Evolutionary conservation across 2,888 invertebrate species (phyloP).

Genomic region (Andrena trimmerana): DNA sequence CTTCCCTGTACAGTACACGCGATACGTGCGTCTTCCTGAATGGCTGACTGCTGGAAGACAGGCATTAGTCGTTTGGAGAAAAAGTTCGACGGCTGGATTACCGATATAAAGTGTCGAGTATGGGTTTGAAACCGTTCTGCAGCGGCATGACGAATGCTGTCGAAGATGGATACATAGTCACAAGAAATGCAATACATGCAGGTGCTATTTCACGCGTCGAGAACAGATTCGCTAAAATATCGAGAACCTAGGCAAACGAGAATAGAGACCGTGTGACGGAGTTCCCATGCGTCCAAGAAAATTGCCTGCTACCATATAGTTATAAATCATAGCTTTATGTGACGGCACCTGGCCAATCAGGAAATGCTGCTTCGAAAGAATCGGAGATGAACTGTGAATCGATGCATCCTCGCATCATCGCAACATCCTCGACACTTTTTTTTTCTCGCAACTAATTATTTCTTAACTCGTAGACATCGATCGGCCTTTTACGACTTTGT

Average conservation of each 20-base stretch:
- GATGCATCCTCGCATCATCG: conserved; percentile 56
- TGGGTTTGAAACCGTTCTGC: no score
- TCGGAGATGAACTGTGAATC: conserved; percentile 74
- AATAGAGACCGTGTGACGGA: background rate
- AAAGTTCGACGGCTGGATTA: background rate
- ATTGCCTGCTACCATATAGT: conserved; percentile 68
- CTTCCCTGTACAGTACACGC: conserved; percentile 5
- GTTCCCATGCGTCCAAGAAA: conserved; percentile 64
- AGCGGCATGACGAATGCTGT: no score
- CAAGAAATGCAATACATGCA: background rate
- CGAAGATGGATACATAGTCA: background rate
- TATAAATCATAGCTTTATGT: conserved; percentile 82
- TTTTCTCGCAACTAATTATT: conserved; percentile 21
- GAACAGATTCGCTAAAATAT: background rate
- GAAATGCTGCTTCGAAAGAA: conserved; percentile 69
- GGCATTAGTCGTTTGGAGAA: background rate
- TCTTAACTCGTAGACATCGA: conserved; percentile 45
- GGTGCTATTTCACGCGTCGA: background rate
- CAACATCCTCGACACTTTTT: conserved; percentile 18
- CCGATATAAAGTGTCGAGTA: background rate
- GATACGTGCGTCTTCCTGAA: conserved; percentile 30
- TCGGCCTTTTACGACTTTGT: conserved; percentile 78
- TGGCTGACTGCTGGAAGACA: background rate
- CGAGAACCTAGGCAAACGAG: background rate
- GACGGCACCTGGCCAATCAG: conserved; percentile 77